These are phyloP conservation scores for Bombus vancouverensis DNA, from an alignment of 1,140 invertebrate species.

Conservation along the genomic window DNA sequence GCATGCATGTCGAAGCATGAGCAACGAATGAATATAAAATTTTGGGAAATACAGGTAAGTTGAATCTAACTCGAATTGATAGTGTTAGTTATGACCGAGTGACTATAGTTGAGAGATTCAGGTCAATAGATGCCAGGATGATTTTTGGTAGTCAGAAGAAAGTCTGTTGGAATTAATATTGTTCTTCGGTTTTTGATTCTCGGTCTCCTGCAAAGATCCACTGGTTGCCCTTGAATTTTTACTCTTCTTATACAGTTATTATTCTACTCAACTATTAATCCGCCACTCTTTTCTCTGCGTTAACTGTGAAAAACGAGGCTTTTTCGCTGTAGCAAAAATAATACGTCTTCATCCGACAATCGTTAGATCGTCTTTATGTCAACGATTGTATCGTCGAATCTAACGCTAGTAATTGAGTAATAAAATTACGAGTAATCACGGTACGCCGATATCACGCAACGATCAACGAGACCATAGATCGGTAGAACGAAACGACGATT, in stretches of 20 bases:
- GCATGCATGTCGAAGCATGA: too few relatives aligned
- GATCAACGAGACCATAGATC: not conserved
- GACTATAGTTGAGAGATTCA: too few relatives aligned
- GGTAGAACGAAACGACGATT: not conserved
- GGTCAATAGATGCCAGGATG: too few relatives aligned
- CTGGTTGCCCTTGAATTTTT: too few relatives aligned
- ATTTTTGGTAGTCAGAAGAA: too few relatives aligned
- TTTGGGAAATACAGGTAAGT: too few relatives aligned
- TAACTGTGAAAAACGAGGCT: not conserved
- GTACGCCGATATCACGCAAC: not conserved
- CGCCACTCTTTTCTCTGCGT: not conserved
- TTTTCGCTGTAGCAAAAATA: not conserved
- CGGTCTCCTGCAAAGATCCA: accelerated
- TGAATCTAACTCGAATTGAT: too few relatives aligned
- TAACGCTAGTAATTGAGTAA: not conserved
- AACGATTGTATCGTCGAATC: not conserved
- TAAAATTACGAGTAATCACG: not conserved
- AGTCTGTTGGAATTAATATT: too few relatives aligned
- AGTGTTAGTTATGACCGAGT: too few relatives aligned
- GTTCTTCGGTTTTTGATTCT: too few relatives aligned
- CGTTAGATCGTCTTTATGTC: not conserved
- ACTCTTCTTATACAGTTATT: not conserved
- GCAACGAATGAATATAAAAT: too few relatives aligned
- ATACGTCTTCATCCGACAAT: not conserved
- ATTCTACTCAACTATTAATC: not conserved